Conservation (phyloP, 2,888 invertebrate genomes). For the Atethmia centrago region DNA sequence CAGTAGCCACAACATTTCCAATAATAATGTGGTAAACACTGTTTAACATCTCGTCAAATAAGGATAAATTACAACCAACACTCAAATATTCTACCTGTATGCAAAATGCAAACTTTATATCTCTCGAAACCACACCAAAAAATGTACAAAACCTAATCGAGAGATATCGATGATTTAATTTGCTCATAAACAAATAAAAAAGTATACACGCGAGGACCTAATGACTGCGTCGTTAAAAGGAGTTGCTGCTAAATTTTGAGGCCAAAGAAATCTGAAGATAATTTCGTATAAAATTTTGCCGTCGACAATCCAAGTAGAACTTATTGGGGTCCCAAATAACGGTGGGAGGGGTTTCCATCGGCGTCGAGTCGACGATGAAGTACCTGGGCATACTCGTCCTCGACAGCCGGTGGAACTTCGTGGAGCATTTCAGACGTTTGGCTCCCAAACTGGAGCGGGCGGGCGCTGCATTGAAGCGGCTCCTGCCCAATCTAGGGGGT, state of each 20-base stretch:
- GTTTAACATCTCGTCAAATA: not conserved
- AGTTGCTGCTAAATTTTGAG: no score
- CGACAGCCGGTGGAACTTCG: no score
- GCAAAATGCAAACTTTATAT: not conserved
- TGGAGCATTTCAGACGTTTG: no score
- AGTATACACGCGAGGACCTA: not conserved
- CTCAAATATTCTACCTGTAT: not conserved
- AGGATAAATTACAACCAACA: constrained; percentile 1
- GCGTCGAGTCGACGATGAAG: no score
- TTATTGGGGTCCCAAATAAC: no score
- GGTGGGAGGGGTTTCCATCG: no score
- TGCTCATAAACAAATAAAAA: constrained; percentile 2
- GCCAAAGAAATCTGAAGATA: not conserved
- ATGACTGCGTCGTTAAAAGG: not conserved
- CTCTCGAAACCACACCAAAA: not conserved
- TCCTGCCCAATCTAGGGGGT: no score
- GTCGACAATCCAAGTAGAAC: not conserved
- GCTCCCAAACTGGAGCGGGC: no score
- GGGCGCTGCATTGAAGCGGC: no score
- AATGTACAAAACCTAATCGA: not conserved
- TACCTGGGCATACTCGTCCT: no score
- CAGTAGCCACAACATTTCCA: not conserved
- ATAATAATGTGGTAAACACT: no score
- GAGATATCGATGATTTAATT: constrained; percentile 21
- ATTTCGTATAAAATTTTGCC: not conserved